Base-by-base conservation (phyloP, 2,113 vertebrate species). In the Periophthalmus modestus region DNA sequence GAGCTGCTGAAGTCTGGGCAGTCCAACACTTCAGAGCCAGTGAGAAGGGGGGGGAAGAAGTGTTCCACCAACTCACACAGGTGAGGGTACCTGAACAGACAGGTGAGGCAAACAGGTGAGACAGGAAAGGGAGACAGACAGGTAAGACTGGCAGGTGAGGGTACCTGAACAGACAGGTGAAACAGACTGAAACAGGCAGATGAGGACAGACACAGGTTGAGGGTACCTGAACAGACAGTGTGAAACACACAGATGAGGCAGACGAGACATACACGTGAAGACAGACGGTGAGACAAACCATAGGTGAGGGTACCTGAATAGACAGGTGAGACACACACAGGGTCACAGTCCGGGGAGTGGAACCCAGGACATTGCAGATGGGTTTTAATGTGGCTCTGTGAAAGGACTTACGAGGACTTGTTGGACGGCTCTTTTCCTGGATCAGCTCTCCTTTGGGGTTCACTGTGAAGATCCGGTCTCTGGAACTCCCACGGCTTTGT, bases 391-490 rank as follows among this genome's bases (percentile, higher is more conserved):
- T 47, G 46, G 46, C 46, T 47, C 55, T 24, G 43, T 48, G 52
- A 75, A 28, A 85, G 77, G 43, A 85, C 93, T 90, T 89, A 99
- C 96, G 96, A 96, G 80, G 96, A 96, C 74, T 96, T 98, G 88
- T 94, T 94, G 77, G 87, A 94, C 87, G 96, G 0, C 82, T 90
- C 81, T 92, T 92, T 82, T 98, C 97, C 91, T 95, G 96, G 68
- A 89, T 95, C 69, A 99, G 93, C 79, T 98, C 96, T 90, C 97
- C 96, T 80, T 93, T 96, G 15, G 96, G 95, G 81, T 97, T 99
- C 69, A 98, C 95, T 0, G 95, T 98, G 87, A 99, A 99, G 85
- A 98, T 96, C 23, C 76, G 91, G 92, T 94, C 43, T 96, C 92
- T 0, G 93, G 88, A 2, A 99, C 94, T 1, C 95, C 95, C 7